Evolutionary conservation across 2,888 invertebrate genomes (phyloP), one percentile per base, ranked within the genome.

Genomic region (Scrobipalpa costella): DNA sequence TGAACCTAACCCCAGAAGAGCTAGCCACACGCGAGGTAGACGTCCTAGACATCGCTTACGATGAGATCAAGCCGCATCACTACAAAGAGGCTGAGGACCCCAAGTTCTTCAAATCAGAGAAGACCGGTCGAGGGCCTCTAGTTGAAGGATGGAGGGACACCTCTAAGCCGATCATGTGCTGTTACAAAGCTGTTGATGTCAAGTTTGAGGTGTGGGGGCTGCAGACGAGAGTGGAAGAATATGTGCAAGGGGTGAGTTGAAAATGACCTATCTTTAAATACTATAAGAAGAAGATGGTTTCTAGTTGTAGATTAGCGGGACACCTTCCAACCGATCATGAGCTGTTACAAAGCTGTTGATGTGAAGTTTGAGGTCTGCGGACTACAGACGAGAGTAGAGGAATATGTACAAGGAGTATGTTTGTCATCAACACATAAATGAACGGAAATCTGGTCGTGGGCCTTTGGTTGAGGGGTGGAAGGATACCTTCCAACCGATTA

Each of bases 161-260:
- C 0, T 93, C 93, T 36, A 91, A 93, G 67, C 98, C 98, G 0
- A 94, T 98, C 59, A 98, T 98, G 98, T 98, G 98, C 86, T 98
- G 98, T 66, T 98, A 98, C 79, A 98, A 98, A 86, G 88, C 96
- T 62, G 97, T 98, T 0, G 93, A 94, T 78, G 96, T 95, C 38
- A 95, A 95, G 67, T 98, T 98, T 84, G 98, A 98, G 86, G 96
- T 98, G 5, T 98, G 98, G 96, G 98, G 98, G 0, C 86, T 98
- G 67, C 98, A 98, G 86, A 96, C 97, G 1, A 94, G 94, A 83
- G 96, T 97, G 0, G 98, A 98, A 84, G 96, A 97, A 64, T 97
- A 96, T 83, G 95, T 97, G 62, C 98, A 98, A 74, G 94, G 93
- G 74, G 96, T 96, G 92, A 71, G 85, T 81, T 15, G 19, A 21